Percentiles rank a stretch among this genome's conserved stretches.
Conservation (phyloP, 2,113 vertebrate genomes). For the Mystacornis crossleyi region DNA sequence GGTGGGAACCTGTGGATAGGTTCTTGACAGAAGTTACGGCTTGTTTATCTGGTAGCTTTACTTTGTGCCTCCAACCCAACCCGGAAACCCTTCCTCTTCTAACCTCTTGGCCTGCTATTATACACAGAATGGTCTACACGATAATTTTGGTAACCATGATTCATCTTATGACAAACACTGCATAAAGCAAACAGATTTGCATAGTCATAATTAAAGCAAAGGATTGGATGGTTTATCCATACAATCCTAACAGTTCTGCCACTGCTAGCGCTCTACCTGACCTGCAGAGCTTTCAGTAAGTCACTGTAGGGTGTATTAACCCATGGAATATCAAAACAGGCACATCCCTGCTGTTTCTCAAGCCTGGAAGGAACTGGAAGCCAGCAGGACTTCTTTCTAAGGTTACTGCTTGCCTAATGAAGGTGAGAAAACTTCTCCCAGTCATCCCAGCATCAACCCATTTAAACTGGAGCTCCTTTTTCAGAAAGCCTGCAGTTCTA, state of each 20-base stretch:
- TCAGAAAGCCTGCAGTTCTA: not conserved
- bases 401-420: not conserved
- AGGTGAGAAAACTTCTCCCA: not conserved
- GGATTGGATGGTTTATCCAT: not conserved
- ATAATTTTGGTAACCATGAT: constrained; percentile 49
- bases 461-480: not conserved
- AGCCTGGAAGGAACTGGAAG: not conserved
- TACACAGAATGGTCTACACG: constrained; percentile 5
- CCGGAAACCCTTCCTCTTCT: constrained; percentile 35
- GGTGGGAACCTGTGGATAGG: constrained; percentile 48
- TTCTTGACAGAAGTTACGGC: constrained; percentile 53
- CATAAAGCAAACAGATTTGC: constrained; percentile 12
- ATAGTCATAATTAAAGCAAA: constrained; percentile 30
- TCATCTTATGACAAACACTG: constrained; percentile 50
- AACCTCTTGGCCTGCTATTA: constrained; percentile 49
- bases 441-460: not conserved
- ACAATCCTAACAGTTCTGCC: not conserved
- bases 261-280: not conserved
- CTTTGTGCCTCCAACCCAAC: constrained; percentile 35
- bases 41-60: constrained; percentile 61
- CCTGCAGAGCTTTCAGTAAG: not conserved
- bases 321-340: not conserved
- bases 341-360: not conserved
- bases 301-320: not conserved
- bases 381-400: not conserved